These are phyloP conservation scores for Tringa solitaria DNA, from an alignment of 2,113 vertebrate species.

Conservation along the genomic window DNA sequence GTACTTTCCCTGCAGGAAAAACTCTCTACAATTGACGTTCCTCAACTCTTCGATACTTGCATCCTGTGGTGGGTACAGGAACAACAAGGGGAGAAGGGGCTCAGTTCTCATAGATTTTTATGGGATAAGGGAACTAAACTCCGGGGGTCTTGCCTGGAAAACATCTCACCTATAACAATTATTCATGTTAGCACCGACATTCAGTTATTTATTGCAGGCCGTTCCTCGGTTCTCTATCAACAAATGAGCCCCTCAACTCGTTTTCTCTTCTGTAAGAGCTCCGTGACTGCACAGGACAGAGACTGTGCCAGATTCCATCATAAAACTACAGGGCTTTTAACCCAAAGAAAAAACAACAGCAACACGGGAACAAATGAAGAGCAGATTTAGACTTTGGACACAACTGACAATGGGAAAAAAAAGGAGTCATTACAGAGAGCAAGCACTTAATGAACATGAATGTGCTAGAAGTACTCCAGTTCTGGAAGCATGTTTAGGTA, in stretches of 20 bases:
- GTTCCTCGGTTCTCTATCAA: background rate
- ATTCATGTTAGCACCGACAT: background rate
- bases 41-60: background rate
- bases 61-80: background rate
- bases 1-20: background rate
- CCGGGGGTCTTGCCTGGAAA: background rate
- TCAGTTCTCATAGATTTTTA: background rate
- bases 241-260: background rate
- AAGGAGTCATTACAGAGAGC: background rate
- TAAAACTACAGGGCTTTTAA: background rate
- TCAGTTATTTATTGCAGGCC: too few relatives aligned
- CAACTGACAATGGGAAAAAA: background rate
- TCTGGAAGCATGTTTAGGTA: background rate
- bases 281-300: background rate
- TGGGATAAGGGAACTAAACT: background rate
- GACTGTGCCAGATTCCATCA: accelerated
- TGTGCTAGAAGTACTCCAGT: background rate
- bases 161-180: accelerated
- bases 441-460: accelerated
- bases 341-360: background rate
- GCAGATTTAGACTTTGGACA: background rate
- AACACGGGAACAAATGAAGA: accelerated
- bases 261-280: background rate
- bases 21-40: background rate
- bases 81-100: background rate